Conservation (phyloP, 1,140 invertebrate species). For the Drosophila teissieri region DNA sequence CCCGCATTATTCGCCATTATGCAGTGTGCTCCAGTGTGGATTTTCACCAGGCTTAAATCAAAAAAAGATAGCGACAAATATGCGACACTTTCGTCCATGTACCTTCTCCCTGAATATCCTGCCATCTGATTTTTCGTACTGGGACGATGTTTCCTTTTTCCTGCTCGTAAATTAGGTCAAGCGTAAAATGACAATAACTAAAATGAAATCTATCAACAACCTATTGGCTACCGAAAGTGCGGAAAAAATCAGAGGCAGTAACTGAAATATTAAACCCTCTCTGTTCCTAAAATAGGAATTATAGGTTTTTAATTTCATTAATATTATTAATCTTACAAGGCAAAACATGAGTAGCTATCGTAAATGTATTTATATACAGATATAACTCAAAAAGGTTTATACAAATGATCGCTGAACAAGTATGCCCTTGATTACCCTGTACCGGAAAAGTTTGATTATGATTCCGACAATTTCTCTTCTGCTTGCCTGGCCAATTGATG, state of each 20-base stretch:
- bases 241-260: neutral
- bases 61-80: conserved; percentile 24
- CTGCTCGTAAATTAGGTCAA: conserved; percentile 45
- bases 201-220: conserved; percentile 2
- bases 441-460: conserved; percentile 19
- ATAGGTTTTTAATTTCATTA: no score
- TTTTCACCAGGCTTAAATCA: conserved; percentile 11
- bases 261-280: no score
- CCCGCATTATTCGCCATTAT: conserved; percentile 73
- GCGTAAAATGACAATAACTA: conserved; percentile 14
- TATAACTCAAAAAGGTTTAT: no score
- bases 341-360: no score
- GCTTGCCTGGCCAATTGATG: conserved; percentile 18
- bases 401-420: neutral
- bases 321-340: no score
- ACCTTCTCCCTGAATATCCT: conserved; percentile 11
- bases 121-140: conserved; percentile 5
- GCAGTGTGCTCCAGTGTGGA: conserved; percentile 33
- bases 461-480: conserved; percentile 2
- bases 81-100: conserved; percentile 33
- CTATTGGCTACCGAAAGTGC: conserved; percentile 2
- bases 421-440: neutral
- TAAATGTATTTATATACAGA: no score
- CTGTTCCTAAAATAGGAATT: no score
- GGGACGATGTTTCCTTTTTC: conserved; percentile 22